Percentiles rank a stretch among this genome's conserved stretches.
Evolutionary conservation across 2,797 vertebrate genomes (phyloP).

Genomic region (Coreius guichenoti): DNA sequence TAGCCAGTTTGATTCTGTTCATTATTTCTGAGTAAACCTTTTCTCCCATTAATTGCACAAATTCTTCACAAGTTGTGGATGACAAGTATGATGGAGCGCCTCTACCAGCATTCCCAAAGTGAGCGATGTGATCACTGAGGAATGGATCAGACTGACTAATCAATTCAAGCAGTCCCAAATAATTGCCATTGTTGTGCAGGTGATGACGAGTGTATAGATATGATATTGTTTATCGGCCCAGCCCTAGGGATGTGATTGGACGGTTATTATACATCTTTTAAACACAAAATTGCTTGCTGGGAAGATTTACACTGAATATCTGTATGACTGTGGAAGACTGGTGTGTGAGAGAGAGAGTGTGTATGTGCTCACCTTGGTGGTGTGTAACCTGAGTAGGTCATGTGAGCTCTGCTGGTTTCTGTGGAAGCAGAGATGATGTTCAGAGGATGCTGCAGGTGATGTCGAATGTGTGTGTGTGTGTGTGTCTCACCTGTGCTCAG

Average conservation of each 20-base stretch:
- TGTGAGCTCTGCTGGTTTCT: slow-evolving; percentile 61
- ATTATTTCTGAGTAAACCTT: not conserved
- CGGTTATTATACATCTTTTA: too few relatives aligned
- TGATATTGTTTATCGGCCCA: too few relatives aligned
- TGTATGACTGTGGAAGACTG: not conserved
- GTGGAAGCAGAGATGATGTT: slow-evolving; percentile 53
- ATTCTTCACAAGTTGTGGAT: not conserved
- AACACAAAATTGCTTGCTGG: too few relatives aligned
- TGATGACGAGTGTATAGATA: too few relatives aligned
- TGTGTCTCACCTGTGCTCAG: slow-evolving; percentile 26
- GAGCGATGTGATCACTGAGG: not conserved
- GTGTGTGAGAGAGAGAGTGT: not conserved
- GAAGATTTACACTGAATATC: not conserved
- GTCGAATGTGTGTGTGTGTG: not conserved
- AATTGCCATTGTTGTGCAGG: not conserved
- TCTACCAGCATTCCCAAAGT: not conserved
- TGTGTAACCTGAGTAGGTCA: slow-evolving; percentile 66
- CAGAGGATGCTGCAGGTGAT: not conserved
- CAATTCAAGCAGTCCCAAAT: not conserved
- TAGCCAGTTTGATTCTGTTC: too few relatives aligned
- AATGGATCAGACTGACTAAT: not conserved
- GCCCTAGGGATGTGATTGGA: too few relatives aligned
- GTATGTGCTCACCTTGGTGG: slow-evolving; percentile 68
- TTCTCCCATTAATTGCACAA: not conserved
- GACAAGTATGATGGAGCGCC: not conserved